Evolutionary conservation across 2,113 vertebrate species (phyloP), one percentile per base, ranked within the genome.

Genomic region (Phylloscopus trochiloides): DNA sequence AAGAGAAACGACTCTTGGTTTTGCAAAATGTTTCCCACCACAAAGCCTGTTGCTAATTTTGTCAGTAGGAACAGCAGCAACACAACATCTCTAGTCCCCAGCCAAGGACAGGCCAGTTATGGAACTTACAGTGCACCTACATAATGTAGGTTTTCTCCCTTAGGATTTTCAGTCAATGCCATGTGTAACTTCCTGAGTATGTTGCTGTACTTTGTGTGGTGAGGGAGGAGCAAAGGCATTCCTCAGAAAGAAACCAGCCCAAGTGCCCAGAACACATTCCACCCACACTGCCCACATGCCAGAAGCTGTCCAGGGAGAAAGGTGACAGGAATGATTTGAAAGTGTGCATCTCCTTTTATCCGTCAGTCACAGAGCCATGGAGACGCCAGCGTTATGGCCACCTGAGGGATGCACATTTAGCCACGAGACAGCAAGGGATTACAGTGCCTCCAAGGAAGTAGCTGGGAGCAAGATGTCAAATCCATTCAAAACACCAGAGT

Each of bases 341-440:
- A 88, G 40, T 34, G 28, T 84, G 19, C 25, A 52, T 21, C 22
- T 84, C n/a, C 47, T 70, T 73, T 57, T 16, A 48, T 58, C 65
- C 29, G 12, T 55, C 61, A 61, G 59, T 21, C 61, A 50, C 51
- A 75, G 70, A 81, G 43, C 34, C 18, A 17, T 0, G 0, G 42
- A 29, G 24, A 65, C 3, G 3, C 34, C 85, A 50, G 22, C 0
- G 0, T 42, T 22, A 36, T 0, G 5, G 68, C 10, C 68, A 29
- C 54, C 32, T 1, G 7, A 45, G 26, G 43, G 65, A 74, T 16
- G 14, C 15, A 45, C 55, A 36, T 29, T 87, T 57, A 71, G 61
- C 40, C 68, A 58, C 0, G 0, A 38, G 61, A 78, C 0, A 16
- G 34, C 2, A 1, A 76, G 36, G 21, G 32, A 77, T 38, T 57